Conservation (phyloP, 2,113 vertebrate genomes). For the Falco punctatus region DNA sequence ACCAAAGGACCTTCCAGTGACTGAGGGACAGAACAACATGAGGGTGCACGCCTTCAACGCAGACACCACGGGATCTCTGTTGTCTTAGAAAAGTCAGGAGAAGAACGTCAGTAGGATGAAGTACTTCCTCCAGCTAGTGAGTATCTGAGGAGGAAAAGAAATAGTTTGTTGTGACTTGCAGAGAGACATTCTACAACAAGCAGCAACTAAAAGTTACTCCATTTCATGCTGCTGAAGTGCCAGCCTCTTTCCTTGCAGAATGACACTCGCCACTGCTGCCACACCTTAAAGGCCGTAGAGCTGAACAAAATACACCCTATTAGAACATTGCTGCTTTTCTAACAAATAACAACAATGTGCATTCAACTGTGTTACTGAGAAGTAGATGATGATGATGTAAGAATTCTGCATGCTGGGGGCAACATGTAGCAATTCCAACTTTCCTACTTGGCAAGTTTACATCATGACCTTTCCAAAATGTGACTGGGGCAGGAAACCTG, state of each 20-base stretch:
- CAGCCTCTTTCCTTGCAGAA: not conserved
- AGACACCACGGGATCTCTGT: constrained; percentile 16
- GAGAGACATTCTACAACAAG: not conserved
- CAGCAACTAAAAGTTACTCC: not conserved
- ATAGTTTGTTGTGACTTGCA: not conserved
- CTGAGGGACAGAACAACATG: not conserved
- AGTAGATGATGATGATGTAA: not conserved
- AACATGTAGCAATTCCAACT: not conserved
- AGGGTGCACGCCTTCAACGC: not conserved
- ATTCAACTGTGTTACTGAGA: not conserved
- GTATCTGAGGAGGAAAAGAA: constrained; percentile 77
- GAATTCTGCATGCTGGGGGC: not conserved
- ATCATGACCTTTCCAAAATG: not conserved
- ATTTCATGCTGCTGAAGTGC: not conserved
- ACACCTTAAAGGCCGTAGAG: not conserved
- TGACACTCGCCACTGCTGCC: not conserved
- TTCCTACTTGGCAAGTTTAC: not conserved
- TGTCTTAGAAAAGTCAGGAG: constrained; percentile 25
- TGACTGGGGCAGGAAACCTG: not conserved
- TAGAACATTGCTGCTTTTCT: not conserved
- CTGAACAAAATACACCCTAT: not conserved
- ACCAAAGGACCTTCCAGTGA: not conserved
- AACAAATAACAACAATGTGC: not conserved
- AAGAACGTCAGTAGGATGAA: constrained; percentile 80
- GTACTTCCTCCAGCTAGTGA: constrained; percentile 83